Conservation (phyloP, 2,797 vertebrate species). For the Pseudocheirus occidentalis region DNA sequence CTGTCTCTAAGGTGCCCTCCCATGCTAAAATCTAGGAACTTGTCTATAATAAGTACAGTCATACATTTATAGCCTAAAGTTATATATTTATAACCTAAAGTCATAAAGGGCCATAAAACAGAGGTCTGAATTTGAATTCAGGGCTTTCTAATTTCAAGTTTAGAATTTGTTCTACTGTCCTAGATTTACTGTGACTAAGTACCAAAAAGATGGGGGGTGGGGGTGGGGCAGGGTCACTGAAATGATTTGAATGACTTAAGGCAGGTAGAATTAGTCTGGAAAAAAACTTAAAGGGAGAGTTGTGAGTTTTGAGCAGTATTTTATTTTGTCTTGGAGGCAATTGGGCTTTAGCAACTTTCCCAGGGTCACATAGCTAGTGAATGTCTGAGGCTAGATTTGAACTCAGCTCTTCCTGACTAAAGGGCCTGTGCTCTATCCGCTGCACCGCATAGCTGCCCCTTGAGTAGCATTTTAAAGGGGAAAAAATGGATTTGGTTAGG, state of each 20-base stretch:
- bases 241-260: background rate
- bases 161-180: background rate
- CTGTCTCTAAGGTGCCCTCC: background rate
- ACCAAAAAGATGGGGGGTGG: background rate
- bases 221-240: background rate
- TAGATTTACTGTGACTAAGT: background rate
- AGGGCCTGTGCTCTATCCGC: too few relatives aligned
- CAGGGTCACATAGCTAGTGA: background rate
- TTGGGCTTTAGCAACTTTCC: background rate
- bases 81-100: background rate
- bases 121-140: background rate
- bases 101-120: background rate
- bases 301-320: background rate
- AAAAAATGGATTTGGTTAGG: background rate
- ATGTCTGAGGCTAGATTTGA: background rate
- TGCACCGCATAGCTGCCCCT: too few relatives aligned
- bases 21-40: background rate
- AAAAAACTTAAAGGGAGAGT: background rate
- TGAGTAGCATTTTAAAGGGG: background rate
- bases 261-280: background rate
- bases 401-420: background rate
- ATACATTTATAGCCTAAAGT: background rate
- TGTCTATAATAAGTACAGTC: background rate
- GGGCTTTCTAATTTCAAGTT: background rate
- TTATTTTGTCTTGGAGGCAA: background rate